These are phyloP conservation scores for Exephanes ischioxanthus DNA, from an alignment of 2,888 invertebrate genomes.

Conservation along the genomic window DNA sequence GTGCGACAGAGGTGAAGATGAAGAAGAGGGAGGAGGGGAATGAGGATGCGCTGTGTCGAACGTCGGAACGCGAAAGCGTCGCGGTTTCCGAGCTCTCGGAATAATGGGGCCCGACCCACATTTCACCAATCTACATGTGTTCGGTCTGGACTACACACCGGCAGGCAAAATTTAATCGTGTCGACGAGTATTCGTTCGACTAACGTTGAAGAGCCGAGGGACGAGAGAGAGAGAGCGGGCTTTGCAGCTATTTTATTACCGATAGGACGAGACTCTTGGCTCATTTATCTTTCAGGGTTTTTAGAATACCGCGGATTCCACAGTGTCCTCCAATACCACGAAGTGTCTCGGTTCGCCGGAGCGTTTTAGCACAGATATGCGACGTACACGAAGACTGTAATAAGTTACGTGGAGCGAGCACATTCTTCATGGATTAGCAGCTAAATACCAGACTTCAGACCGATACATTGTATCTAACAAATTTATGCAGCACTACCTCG, in stretches of 20 bases:
- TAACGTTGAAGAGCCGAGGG: conserved; percentile 7
- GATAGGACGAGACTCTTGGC: conserved; percentile 6
- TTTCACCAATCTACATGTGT: conserved; percentile 49
- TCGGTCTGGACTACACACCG: background rate
- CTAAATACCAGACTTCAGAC: too few species aligned
- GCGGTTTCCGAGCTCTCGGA: conserved; percentile 19
- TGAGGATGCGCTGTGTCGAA: conserved; percentile 27
- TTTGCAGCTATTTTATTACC: conserved; percentile 12
- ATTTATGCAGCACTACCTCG: background rate
- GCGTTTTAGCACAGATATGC: background rate
- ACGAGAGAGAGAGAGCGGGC: background rate
- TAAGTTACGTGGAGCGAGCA: background rate
- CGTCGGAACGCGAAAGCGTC: conserved; percentile 18
- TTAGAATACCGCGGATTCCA: background rate
- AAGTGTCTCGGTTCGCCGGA: background rate
- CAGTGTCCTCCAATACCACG: background rate
- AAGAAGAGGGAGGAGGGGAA: conserved; percentile 3
- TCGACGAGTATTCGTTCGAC: conserved; percentile 32
- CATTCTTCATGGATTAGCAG: background rate
- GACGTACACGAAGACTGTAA: background rate
- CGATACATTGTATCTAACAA: too few species aligned
- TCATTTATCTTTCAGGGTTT: background rate
- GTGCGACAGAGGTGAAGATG: background rate
- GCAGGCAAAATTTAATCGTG: conserved; percentile 26
- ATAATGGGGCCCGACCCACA: conserved; percentile 51